Evolutionary conservation across 2,797 vertebrate species (phyloP).

Genomic region (Micrastur ruficollis): DNA sequence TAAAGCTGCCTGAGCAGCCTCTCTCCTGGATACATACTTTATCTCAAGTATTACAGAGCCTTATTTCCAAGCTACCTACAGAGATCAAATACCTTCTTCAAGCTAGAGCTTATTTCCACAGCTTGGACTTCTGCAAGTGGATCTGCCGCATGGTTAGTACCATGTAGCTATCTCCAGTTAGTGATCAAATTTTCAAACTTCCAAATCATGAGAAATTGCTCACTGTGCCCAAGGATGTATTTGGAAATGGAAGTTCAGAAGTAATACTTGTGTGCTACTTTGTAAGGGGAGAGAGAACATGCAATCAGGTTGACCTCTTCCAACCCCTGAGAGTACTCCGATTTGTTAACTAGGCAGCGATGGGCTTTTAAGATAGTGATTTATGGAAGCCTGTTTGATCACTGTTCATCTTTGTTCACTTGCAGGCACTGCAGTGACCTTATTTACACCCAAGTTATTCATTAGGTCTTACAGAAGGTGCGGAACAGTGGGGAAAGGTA

Average conservation of each 20-base stretch:
- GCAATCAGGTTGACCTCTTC: not conserved
- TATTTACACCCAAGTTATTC: constrained; percentile 8
- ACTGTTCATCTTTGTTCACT: not conserved
- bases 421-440: not conserved
- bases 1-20: not conserved
- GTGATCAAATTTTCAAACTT: not conserved
- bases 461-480: not conserved
- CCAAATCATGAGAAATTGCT: not conserved
- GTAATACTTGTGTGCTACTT: not conserved
- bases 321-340: not conserved
- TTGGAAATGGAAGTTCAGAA: not conserved
- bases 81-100: not conserved
- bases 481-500: not conserved
- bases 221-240: not conserved
- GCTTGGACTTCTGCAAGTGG: not conserved
- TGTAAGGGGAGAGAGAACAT: not conserved
- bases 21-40: not conserved
- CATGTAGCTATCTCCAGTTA: not conserved
- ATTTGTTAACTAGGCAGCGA: not conserved
- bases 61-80: not conserved
- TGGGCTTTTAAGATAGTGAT: not conserved
- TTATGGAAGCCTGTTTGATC: not conserved
- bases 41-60: not conserved
- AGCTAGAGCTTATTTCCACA: not conserved
- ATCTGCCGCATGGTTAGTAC: not conserved